These are phyloP conservation scores for Seira ritae DNA, from an alignment of 2,888 invertebrate genomes.

Conservation along the genomic window DNA sequence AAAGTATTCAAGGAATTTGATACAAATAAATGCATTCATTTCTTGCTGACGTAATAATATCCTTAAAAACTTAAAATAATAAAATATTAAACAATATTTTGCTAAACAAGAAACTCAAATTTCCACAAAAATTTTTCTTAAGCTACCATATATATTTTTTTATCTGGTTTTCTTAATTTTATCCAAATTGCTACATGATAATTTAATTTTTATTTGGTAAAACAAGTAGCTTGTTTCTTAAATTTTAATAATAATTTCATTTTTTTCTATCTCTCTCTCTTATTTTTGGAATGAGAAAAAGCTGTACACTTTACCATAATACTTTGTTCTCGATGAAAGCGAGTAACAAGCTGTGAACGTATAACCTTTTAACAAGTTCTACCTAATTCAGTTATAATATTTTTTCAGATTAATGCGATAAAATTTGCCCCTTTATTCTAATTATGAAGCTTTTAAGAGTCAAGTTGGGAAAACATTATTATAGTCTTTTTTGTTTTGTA, in stretches of 20 bases:
- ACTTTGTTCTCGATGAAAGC: neutral
- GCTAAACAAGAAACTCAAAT: neutral
- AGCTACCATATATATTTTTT: neutral
- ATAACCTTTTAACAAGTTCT: neutral
- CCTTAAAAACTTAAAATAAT: too few species aligned
- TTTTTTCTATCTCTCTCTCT: neutral
- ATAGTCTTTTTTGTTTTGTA: too few species aligned
- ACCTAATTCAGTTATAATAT: slow-evolving; percentile 1
- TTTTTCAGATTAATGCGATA: neutral
- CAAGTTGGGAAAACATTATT: neutral
- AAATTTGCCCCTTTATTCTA: neutral
- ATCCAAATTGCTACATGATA: neutral
- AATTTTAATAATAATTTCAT: slow-evolving; percentile 9
- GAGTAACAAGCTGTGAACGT: neutral
- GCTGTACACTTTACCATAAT: neutral
- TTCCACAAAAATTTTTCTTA: neutral
- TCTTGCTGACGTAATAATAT: too few species aligned
- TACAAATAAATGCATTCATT: too few species aligned
- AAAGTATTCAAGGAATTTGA: too few species aligned
- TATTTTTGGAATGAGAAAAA: neutral
- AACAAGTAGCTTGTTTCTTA: neutral
- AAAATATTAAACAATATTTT: too few species aligned
- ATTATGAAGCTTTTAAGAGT: neutral
- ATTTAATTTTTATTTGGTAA: neutral
- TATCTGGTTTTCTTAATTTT: neutral